Evolutionary conservation across 2,797 vertebrate genomes (phyloP).

Genomic region (Pitangus sulphuratus): DNA sequence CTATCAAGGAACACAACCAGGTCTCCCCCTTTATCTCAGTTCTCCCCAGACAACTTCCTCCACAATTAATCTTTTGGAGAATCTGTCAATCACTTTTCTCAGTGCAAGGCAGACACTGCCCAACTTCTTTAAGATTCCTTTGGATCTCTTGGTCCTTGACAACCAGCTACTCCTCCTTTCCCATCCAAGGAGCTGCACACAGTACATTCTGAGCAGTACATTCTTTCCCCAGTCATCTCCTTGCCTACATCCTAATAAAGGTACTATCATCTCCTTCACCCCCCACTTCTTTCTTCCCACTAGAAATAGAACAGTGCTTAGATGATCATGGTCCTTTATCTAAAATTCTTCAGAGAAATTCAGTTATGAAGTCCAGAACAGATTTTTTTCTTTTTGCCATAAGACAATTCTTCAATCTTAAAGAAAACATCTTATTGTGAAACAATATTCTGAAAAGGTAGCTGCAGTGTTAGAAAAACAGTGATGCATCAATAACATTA

Average conservation of each 20-base stretch:
- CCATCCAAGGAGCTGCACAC: not conserved
- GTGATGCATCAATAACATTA: not conserved
- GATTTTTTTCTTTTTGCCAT: fast-evolving
- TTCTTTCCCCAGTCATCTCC: not conserved
- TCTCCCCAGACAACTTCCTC: not conserved
- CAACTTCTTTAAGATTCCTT: not conserved
- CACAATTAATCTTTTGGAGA: not conserved
- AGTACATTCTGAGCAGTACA: not conserved
- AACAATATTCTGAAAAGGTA: not conserved
- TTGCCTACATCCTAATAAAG: not conserved
- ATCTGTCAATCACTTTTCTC: not conserved
- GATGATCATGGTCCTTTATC: not conserved
- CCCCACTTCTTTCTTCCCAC: not conserved
- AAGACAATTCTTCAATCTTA: not conserved
- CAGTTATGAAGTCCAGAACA: not conserved
- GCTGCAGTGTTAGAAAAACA: not conserved
- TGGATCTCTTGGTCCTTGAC: not conserved
- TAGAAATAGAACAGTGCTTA: not conserved
- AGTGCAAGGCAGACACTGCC: not conserved
- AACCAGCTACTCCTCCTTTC: not conserved
- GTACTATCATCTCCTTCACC: not conserved
- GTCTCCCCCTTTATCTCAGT: not conserved
- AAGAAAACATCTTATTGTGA: not conserved
- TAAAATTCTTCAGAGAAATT: not conserved
- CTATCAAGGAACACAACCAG: not conserved